Percentiles rank a stretch among this genome's conserved stretches.
Conservation (phyloP, 2,113 vertebrate genomes). For the Poicephalus gulielmi region DNA sequence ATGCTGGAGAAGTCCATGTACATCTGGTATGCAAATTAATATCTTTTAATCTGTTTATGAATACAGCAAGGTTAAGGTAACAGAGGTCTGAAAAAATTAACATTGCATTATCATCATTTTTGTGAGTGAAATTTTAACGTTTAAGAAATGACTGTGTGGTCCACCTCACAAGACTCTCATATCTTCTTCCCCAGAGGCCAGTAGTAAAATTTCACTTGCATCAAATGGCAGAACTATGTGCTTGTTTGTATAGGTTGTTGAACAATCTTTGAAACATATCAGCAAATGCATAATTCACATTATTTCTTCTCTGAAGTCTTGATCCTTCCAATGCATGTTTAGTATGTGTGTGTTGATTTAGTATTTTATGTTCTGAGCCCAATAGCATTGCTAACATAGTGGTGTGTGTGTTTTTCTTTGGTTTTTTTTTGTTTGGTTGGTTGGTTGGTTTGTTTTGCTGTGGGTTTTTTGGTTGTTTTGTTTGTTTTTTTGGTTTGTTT, state of each 20-base stretch:
- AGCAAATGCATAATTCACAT: neutral
- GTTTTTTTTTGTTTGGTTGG: neutral
- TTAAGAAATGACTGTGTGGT: neutral
- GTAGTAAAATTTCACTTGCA: neutral
- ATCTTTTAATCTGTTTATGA: constrained; percentile 58
- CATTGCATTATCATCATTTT: constrained; percentile 24
- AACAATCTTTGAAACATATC: neutral
- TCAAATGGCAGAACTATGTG: neutral
- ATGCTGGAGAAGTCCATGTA: constrained; percentile 23
- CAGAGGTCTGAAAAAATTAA: constrained; percentile 59
- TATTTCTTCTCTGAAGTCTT: neutral
- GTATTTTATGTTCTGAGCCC: neutral
- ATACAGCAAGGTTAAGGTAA: constrained; percentile 39
- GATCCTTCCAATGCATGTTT: neutral
- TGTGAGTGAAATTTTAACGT: neutral
- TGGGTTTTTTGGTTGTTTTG: neutral
- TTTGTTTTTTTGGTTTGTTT: neutral
- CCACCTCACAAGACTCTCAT: neutral
- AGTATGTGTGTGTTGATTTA: neutral
- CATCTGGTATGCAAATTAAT: constrained; percentile 53
- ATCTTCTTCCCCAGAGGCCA: neutral
- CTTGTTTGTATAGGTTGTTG: neutral
- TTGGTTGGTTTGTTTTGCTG: too few relatives aligned
- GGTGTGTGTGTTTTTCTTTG: neutral
- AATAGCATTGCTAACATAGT: neutral